A percentile compares a stretch with the other conserved stretches of the same genome.
phyloP scores from a whole-genome alignment of 1,140 invertebrate species.

The Samia ricini region DNA sequence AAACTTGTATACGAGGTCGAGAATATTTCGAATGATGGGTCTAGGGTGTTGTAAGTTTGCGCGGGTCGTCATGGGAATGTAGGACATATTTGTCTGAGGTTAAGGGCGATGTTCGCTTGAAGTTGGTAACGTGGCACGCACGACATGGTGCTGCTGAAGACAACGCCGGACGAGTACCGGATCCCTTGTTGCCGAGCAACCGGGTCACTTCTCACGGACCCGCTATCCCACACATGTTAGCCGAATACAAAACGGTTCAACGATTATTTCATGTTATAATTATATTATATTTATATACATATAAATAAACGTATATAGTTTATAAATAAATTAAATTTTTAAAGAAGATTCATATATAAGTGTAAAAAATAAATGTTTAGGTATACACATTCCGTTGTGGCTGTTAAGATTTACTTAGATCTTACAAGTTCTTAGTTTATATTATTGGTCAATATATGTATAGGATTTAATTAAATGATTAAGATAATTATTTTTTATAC shows the following conservation, averaged over 20 bases:
- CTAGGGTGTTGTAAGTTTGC: slow-evolving; percentile 62
- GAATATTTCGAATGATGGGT: slow-evolving; percentile 60
- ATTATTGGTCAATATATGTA: too few species aligned
- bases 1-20: slow-evolving; percentile 52
- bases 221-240: background rate
- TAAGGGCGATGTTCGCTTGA: slow-evolving; percentile 46
- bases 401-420: too few species aligned
- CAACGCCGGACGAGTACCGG: slow-evolving; percentile 62
- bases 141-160: slow-evolving; percentile 61
- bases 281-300: too few species aligned
- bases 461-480: too few species aligned
- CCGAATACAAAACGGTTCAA: background rate
- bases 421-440: too few species aligned
- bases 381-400: too few species aligned
- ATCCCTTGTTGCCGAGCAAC: slow-evolving; percentile 63
- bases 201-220: slow-evolving; percentile 38
- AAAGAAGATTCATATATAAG: too few species aligned
- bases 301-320: too few species aligned
- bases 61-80: slow-evolving; percentile 36
- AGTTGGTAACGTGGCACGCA: slow-evolving; percentile 41
- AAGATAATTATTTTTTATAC: too few species aligned
- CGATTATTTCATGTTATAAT: slow-evolving; percentile 38
- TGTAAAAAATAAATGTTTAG: too few species aligned
- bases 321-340: too few species aligned
- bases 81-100: slow-evolving; percentile 24